Evolutionary conservation across 2,797 vertebrate species (phyloP), one percentile per base, ranked within the genome.

Genomic region (Sparus aurata): DNA sequence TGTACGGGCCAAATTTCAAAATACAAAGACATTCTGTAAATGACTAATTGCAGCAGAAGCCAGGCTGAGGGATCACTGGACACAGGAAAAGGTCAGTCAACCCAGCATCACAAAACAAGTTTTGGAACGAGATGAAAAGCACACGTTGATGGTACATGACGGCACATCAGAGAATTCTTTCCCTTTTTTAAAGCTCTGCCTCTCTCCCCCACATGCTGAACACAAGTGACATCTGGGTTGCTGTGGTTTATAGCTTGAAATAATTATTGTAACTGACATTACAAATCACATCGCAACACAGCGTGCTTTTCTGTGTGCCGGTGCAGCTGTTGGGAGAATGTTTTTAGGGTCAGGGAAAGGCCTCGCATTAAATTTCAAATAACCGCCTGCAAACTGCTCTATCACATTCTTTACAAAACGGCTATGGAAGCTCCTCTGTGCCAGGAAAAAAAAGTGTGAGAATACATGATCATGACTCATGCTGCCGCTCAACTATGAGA

Each of bases 191-290:
- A 79, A 80, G 60, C 55, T 46, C 38, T 59, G 57, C 23, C 49
- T 67, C 20, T 73, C n/a, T 58, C 59, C 59, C 47, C 50, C 57
- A 38, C 84, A 64, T 12, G 25, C 69, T 69, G 49, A 85, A 75
- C 59, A 64, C 45, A 25, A 79, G 63, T 75, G 69, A 87, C 79
- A 85, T 78, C 62, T 82, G 70, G 54, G 64, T 58, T 61, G 54
- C 25, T 47, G 46, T 46, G 60, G 57, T 66, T 82, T 81, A 70
- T 41, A 47, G 76, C 57, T 65, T 68, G 17, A 83, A 82, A 80
- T 79, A 64, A 80, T 85, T 69, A 77, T 75, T 73, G 25, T 30
- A 67, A 67, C 38, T 81, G 80, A 82, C 72, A 64, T 47, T 16
- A 54, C 27, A 83, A 65, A 80, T 71, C 52, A 66, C 50, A 53